Conservation (phyloP, 2,113 vertebrate genomes). For the Tympanuchus pallidicinctus region DNA sequence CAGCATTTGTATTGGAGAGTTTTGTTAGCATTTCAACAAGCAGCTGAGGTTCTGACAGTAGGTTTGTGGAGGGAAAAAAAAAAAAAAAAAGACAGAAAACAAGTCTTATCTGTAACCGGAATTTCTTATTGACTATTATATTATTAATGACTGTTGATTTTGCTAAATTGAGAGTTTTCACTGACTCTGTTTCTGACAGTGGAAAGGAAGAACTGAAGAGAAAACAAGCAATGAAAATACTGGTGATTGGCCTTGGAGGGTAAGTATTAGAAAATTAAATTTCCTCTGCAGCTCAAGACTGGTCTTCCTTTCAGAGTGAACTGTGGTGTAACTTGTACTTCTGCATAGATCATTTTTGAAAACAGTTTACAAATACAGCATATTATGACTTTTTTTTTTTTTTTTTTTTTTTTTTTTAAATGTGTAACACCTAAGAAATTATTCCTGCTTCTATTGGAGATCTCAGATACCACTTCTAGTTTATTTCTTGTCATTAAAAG, state of each 20-base stretch:
- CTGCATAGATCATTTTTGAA: not conserved
- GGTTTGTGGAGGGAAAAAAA: not conserved
- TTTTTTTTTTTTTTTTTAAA: not conserved
- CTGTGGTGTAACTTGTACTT: not conserved
- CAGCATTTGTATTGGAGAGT: not conserved
- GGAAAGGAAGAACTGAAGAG: slow-evolving; percentile 46
- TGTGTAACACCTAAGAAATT: not conserved
- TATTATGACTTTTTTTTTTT: not conserved
- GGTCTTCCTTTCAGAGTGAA: not conserved
- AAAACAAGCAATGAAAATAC: slow-evolving; percentile 80
- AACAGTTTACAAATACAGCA: not conserved
- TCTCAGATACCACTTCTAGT: not conserved
- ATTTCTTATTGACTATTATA: not conserved
- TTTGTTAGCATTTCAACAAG: not conserved
- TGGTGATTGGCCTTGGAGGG: slow-evolving; percentile 92
- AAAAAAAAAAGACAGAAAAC: not conserved
- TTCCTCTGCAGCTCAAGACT: not conserved
- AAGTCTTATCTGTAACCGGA: not conserved
- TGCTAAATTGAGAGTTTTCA: not conserved
- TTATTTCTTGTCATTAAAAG: not conserved
- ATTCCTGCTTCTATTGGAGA: not conserved
- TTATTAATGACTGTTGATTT: not conserved
- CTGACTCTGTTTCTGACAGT: slow-evolving; percentile 41
- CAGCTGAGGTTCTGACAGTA: not conserved
- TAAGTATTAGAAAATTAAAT: slow-evolving; percentile 74